phyloP scores from a whole-genome alignment of 2,113 vertebrate genomes.

The Stomatorhinus ivindoensis region DNA sequence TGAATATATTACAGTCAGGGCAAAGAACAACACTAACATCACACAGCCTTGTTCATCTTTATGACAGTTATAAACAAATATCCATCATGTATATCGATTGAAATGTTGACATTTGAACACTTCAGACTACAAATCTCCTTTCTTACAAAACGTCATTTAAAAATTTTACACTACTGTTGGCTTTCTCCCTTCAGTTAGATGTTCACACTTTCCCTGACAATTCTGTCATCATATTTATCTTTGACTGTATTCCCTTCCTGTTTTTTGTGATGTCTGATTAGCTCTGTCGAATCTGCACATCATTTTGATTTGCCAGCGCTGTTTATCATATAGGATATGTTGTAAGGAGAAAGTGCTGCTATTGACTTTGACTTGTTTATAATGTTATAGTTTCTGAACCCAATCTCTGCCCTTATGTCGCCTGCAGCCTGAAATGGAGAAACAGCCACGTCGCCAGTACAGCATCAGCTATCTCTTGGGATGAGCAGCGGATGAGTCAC shows the following conservation, averaged over 20 bases:
- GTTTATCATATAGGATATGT: background rate
- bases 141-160: background rate
- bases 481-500: background rate
- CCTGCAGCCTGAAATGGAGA: background rate
- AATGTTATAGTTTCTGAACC: background rate
- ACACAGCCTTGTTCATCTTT: background rate
- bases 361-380: background rate
- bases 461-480: background rate
- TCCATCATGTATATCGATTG: background rate
- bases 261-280: background rate
- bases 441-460: background rate
- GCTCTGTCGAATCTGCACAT: background rate
- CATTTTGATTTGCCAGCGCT: background rate
- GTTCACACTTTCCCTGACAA: background rate
- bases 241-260: background rate
- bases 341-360: background rate
- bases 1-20: background rate
- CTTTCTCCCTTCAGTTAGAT: background rate
- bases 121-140: background rate
- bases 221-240: background rate
- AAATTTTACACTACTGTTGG: background rate
- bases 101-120: background rate
- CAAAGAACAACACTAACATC: background rate
- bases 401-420: background rate
- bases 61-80: background rate